Conservation (phyloP, 2,113 vertebrate species). For the Cynoglossus semilaevis region DNA sequence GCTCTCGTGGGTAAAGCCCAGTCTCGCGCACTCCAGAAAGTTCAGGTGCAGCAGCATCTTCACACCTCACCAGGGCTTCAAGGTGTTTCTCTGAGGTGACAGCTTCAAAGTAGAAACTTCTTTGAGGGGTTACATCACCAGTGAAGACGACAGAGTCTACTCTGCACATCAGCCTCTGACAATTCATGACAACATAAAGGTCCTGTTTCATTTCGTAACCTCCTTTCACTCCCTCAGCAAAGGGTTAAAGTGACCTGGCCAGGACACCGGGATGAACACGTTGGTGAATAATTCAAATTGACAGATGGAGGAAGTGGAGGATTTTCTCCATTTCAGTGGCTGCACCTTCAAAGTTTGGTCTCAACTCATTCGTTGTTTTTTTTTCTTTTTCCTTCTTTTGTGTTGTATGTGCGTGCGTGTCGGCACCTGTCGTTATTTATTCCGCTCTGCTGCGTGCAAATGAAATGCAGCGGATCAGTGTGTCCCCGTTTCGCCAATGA, state of each 20-base stretch:
- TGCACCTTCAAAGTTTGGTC: neutral
- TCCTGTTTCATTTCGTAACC: conserved; percentile 19
- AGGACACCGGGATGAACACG: neutral
- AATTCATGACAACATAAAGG: conserved; percentile 18
- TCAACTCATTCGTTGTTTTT: neutral
- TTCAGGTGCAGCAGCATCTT: neutral
- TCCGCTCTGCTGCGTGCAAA: neutral
- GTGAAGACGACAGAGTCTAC: conserved; percentile 33
- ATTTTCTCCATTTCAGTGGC: neutral
- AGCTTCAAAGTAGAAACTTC: conserved; percentile 27
- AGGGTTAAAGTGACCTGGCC: neutral
- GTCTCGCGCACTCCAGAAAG: too few species aligned
- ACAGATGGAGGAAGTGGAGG: neutral
- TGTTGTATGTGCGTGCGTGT: neutral
- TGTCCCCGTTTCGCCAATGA: neutral
- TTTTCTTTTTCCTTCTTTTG: neutral
- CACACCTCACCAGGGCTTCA: conserved; percentile 8
- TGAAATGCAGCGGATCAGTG: neutral
- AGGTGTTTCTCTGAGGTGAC: conserved; percentile 25
- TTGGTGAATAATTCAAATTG: neutral
- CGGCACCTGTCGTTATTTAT: neutral
- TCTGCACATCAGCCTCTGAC: neutral
- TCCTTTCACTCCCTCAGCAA: neutral
- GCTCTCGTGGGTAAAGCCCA: too few species aligned
- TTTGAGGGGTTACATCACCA: conserved; percentile 37